Evolutionary conservation across 1,140 invertebrate species (phyloP), one percentile per base, ranked within the genome.

Genomic region (Dendrolimus kikuchii): DNA sequence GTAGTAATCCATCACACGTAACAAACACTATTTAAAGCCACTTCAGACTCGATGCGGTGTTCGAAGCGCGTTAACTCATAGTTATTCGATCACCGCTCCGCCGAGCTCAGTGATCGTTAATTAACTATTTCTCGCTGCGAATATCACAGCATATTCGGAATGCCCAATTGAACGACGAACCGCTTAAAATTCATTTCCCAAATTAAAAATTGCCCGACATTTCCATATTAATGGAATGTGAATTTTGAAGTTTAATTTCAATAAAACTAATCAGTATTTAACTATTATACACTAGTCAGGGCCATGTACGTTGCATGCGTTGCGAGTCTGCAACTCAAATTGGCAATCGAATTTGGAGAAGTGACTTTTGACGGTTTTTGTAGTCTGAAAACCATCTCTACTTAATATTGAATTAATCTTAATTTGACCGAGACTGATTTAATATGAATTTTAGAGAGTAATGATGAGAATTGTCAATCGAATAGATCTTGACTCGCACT

Each of bases 51-150:
- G 44, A 53, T 40, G 9, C 38, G 36, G 43, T 50, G 43, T 50
- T 56, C 46, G 47, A 43, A 48, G 54, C 47, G 63, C 49, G 59
- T 65, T 65, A 62, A 59, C 62, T 57, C 59, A 51, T 54, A 59
- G 53, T 65, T 57, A 60, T 60, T 59, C 55, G 46, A 48, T 61
- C 44, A 51, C 52, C 50, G 44, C 53, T 55, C 51, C 56, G 49
- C 36, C 50, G 62, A 40, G 51, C 40, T 58, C 55, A 57, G 53
- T 57, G 53, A 55, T 59, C 52, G 48, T 55, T 61, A 61, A 61
- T 61, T 61, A 58, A 64, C 58, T 53, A 52, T 60, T 58, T 51
- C 37, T 51, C 46, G 43, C 50, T 9, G 42, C 42, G 45, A 36
- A 51, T 9, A 51, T 45, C 23, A 9, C 43, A n/a, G 43, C n/a